These are phyloP conservation scores for Tetrao urogallus DNA, from an alignment of 2,113 vertebrate species.

Conservation along the genomic window DNA sequence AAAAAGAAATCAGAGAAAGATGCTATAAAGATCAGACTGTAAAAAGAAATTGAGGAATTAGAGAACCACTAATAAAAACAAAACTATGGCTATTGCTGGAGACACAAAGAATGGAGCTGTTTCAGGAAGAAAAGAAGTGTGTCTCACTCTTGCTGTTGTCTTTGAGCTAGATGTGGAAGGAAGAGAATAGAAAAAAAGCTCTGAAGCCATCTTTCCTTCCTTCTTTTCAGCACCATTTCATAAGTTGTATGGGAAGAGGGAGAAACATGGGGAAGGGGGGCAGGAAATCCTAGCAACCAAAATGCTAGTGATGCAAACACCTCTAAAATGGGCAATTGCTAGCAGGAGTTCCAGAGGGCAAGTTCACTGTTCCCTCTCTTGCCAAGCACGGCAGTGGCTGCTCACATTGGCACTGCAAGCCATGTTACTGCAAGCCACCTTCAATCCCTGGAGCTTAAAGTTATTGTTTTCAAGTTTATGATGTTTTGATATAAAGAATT, in stretches of 20 bases:
- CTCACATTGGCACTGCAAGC: not conserved
- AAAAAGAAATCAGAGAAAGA: not conserved
- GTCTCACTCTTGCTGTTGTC: not conserved
- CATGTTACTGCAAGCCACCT: too few relatives aligned
- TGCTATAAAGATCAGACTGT: not conserved
- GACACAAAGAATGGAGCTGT: not conserved
- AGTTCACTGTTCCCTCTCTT: not conserved
- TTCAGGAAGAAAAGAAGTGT: not conserved
- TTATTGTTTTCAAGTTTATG: not conserved
- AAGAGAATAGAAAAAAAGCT: conserved; percentile 29
- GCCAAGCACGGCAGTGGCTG: not conserved
- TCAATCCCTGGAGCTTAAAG: not conserved
- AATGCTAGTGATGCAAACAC: conserved; percentile 35
- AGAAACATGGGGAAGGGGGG: not conserved
- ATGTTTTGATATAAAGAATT: not conserved
- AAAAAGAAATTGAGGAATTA: conserved; percentile 12
- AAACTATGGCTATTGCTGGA: not conserved
- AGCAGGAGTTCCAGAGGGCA: not conserved
- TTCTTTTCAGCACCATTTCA: conserved; percentile 35
- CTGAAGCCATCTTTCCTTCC: conserved; percentile 2
- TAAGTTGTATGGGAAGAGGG: not conserved
- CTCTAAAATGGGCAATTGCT: conserved; percentile 23
- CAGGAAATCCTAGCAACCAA: conserved; percentile 59
- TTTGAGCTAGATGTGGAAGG: not conserved
- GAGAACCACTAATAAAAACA: not conserved